phyloP scores from a whole-genome alignment of 2,797 vertebrate genomes.

The Microctenopoma stevenorrisi region DNA sequence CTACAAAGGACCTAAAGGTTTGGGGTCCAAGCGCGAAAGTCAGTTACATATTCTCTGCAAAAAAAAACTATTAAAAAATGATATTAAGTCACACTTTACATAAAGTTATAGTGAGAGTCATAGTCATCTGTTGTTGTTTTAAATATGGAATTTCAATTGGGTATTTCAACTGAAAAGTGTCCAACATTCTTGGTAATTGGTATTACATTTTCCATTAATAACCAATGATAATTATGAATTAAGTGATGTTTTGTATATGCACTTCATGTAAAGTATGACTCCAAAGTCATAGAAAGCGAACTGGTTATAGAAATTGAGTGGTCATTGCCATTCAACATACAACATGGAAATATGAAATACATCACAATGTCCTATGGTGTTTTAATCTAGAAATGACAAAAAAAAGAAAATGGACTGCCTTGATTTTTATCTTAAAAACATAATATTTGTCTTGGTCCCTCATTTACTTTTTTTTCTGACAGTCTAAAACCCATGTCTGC shows the following conservation, averaged over 20 bases:
- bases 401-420: slow-evolving; percentile 26
- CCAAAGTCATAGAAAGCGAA: slow-evolving; percentile 24
- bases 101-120: slow-evolving; percentile 41
- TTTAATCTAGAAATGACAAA: slow-evolving; percentile 14
- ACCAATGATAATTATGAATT: not conserved
- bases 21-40: slow-evolving; percentile 61
- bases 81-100: slow-evolving; percentile 63
- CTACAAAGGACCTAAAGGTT: slow-evolving; percentile 66
- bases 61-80: slow-evolving; percentile 31
- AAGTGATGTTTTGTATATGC: slow-evolving; percentile 15
- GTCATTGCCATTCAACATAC: not conserved
- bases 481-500: slow-evolving; percentile 50
- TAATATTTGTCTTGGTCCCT: slow-evolving; percentile 57
- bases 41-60: slow-evolving; percentile 56
- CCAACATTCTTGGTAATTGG: not conserved
- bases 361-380: slow-evolving; percentile 13
- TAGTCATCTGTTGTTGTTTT: not conserved
- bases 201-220: slow-evolving; percentile 3
- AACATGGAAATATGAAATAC: slow-evolving; percentile 13
- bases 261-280: slow-evolving; percentile 63
- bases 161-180: slow-evolving; percentile 8
- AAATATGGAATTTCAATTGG: slow-evolving; percentile 18
- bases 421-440: slow-evolving; percentile 43
- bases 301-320: slow-evolving; percentile 8
- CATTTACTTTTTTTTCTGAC: slow-evolving; percentile 39